Conservation (phyloP, 1,140 invertebrate genomes). For the Drosophila aff. region DNA sequence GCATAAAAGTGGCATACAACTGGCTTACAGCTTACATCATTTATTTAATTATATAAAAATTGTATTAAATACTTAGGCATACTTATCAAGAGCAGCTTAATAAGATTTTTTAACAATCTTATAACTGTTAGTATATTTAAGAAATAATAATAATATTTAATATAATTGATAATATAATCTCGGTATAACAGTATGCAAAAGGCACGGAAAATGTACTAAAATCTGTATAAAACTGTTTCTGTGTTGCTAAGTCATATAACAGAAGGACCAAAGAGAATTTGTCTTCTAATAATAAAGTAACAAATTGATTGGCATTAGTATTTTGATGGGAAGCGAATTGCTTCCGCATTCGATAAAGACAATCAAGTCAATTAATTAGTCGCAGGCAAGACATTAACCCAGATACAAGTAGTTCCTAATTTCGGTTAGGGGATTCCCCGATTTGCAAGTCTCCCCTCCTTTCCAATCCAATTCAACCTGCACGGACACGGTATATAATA, state of each 20-base stretch:
- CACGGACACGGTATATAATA: not conserved
- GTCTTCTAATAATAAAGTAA: not conserved
- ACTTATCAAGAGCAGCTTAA: too few relatives aligned
- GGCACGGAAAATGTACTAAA: not conserved
- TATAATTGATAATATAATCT: not conserved
- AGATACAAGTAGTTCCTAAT: conserved; percentile 21
- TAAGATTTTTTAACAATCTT: too few relatives aligned
- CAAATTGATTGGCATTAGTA: not conserved
- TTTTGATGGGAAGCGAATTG: not conserved
- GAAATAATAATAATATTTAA: not conserved
- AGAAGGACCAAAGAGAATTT: too few relatives aligned
- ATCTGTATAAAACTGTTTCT: not conserved
- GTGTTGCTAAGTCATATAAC: not conserved
- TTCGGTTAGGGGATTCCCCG: conserved; percentile 5
- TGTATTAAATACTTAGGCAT: too few relatives aligned
- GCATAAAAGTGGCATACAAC: too few relatives aligned
- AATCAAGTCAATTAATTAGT: conserved; percentile 20
- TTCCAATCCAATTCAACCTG: not conserved
- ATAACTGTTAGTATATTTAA: not conserved
- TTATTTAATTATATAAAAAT: too few relatives aligned
- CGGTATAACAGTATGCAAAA: not conserved
- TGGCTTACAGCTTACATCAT: too few relatives aligned
- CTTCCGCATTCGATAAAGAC: not conserved
- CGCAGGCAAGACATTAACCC: conserved; percentile 9
- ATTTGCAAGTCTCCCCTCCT: not conserved